Conservation (phyloP, 1,140 invertebrate genomes). For the Megathymus violae region DNA sequence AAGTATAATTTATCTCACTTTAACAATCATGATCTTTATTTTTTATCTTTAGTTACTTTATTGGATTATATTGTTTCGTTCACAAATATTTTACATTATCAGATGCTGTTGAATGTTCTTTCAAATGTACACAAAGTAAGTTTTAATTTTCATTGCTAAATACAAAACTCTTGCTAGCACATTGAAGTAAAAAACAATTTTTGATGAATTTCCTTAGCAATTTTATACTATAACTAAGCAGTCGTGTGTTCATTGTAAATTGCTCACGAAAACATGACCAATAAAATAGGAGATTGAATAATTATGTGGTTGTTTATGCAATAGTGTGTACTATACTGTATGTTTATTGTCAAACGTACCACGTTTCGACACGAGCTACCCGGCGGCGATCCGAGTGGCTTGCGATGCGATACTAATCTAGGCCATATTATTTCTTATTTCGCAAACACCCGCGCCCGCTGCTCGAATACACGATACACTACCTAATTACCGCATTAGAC, state of each 20-base stretch:
- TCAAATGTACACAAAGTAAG: neutral
- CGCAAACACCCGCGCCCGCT: conserved; percentile 51
- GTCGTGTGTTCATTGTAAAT: neutral
- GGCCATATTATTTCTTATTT: conserved; percentile 71
- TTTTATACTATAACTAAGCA: too few relatives aligned
- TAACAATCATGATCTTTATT: neutral
- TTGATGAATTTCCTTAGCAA: too few relatives aligned
- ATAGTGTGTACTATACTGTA: conserved; percentile 53
- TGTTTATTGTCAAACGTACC: conserved; percentile 63
- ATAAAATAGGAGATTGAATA: conserved; percentile 32
- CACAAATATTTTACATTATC: neutral
- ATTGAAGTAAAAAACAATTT: too few relatives aligned
- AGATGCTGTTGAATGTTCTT: neutral
- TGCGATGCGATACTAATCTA: conserved; percentile 66
- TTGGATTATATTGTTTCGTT: neutral
- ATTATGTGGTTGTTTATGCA: conserved; percentile 50
- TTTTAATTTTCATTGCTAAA: too few relatives aligned
- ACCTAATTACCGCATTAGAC: conserved; percentile 47
- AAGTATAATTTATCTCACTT: neutral
- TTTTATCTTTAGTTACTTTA: neutral
- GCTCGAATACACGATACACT: conserved; percentile 40
- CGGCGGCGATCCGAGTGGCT: conserved; percentile 54
- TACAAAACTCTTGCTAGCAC: too few relatives aligned
- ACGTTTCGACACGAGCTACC: conserved; percentile 57
- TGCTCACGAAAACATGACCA: conserved; percentile 22